Conservation (phyloP, 1,140 invertebrate species). For the Drosophila paulistorum region DNA sequence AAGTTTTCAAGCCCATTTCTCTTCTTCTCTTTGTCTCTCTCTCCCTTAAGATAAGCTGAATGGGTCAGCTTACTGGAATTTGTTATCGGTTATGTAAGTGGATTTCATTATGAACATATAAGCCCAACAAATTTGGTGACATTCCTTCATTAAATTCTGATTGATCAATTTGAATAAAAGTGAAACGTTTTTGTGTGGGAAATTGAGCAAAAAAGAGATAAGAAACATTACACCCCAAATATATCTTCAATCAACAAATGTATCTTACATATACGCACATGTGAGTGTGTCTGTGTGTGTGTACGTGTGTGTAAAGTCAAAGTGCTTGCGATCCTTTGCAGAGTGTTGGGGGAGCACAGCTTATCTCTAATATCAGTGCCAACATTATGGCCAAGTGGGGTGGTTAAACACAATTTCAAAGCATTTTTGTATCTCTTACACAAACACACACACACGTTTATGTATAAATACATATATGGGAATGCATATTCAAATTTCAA, state of each 20-base stretch:
- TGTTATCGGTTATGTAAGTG: neutral
- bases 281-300: slow-evolving; percentile 30
- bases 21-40: too few species aligned
- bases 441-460: neutral
- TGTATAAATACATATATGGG: slow-evolving; percentile 15
- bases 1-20: neutral
- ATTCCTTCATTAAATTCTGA: neutral
- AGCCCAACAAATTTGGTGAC: neutral
- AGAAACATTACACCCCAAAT: neutral
- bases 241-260: neutral
- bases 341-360: slow-evolving; percentile 19
- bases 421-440: neutral
- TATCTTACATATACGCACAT: slow-evolving; percentile 4
- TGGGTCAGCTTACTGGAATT: neutral
- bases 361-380: slow-evolving; percentile 54
- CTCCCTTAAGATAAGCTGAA: neutral
- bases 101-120: neutral
- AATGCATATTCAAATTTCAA: slow-evolving; percentile 52
- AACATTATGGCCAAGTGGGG: slow-evolving; percentile 47
- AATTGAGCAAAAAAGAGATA: neutral
- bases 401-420: neutral
- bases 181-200: slow-evolving; percentile 5
- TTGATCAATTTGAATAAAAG: slow-evolving; percentile 8
- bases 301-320: slow-evolving; percentile 27
- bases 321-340: slow-evolving; percentile 18